These are phyloP conservation scores for Macaca mulatta DNA, from an alignment of 2,113 vertebrate genomes.

Conservation along the genomic window DNA sequence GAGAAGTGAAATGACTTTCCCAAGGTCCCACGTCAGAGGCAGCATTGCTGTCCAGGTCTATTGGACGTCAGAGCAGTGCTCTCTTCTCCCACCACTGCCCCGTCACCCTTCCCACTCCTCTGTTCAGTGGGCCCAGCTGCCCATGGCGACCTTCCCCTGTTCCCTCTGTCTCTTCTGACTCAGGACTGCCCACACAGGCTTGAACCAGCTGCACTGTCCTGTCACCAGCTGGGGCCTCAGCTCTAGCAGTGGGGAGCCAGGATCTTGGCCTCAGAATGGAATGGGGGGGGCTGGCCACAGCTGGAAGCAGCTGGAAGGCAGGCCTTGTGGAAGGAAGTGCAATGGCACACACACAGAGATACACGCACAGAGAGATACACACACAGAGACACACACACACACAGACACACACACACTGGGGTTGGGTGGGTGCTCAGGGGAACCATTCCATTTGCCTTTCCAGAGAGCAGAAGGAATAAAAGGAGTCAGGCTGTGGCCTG, in stretches of 20 bases:
- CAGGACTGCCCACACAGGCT: neutral
- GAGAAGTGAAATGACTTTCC: conserved; percentile 1
- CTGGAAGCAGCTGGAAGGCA: neutral
- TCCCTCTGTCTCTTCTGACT: neutral
- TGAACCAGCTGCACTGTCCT: neutral
- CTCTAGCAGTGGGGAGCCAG: neutral
- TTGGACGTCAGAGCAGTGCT: neutral
- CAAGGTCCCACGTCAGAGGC: neutral
- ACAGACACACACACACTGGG: neutral
- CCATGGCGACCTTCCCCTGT: neutral
- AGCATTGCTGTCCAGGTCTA: neutral
- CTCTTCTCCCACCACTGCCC: neutral
- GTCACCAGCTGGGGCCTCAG: neutral
- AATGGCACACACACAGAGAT: neutral
- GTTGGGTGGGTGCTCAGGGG: too few relatives aligned
- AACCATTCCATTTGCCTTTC: neutral
- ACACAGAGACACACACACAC: neutral
- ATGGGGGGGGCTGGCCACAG: neutral
- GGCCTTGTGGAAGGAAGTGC: neutral
- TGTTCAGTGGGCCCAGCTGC: neutral
- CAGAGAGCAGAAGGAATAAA: neutral
- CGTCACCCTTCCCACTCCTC: neutral
- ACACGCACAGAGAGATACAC: too few relatives aligned
- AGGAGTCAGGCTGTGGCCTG: neutral
- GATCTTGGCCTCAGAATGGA: neutral